A percentile compares a stretch with the other conserved stretches of the same genome.
Conservation (phyloP, 1,140 invertebrate species). For the Ceratitis capitata region DNA sequence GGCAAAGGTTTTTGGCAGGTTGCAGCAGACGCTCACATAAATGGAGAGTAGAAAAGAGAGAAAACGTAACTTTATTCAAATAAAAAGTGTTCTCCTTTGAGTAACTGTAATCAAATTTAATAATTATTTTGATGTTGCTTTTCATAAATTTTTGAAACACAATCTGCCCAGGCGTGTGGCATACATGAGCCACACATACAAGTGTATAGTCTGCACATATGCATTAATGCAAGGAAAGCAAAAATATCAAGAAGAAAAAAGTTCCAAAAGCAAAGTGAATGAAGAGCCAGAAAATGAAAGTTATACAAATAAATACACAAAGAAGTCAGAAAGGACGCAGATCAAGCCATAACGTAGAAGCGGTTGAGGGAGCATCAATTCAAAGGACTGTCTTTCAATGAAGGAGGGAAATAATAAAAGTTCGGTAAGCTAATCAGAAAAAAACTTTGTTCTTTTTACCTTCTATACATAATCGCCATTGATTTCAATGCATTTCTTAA, state of each 20-base stretch:
- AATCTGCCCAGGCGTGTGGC: not conserved
- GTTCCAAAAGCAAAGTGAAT: not conserved
- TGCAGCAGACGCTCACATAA: too few species aligned
- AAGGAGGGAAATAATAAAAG: too few species aligned
- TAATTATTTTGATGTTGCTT: not conserved
- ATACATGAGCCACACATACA: not conserved
- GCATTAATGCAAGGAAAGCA: not conserved
- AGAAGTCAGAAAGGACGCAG: not conserved
- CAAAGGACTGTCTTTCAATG: not conserved
- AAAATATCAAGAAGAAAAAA: not conserved
- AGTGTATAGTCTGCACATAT: not conserved
- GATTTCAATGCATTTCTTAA: too few species aligned
- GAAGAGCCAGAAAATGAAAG: not conserved
- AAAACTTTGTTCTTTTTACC: too few species aligned
- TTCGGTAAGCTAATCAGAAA: too few species aligned
- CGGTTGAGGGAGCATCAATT: not conserved
- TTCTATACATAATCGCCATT: too few species aligned
- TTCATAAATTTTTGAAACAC: not conserved
- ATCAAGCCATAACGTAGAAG: not conserved
- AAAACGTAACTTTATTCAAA: not conserved
- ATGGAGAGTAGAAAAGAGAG: too few species aligned
- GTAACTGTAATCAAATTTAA: slow-evolving; percentile 4
- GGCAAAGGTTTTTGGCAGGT: not conserved
- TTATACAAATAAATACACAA: too few species aligned
- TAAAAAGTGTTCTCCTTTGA: not conserved